These are phyloP conservation scores for Plecotus auritus DNA, from an alignment of 2,113 vertebrate species.

Conservation along the genomic window DNA sequence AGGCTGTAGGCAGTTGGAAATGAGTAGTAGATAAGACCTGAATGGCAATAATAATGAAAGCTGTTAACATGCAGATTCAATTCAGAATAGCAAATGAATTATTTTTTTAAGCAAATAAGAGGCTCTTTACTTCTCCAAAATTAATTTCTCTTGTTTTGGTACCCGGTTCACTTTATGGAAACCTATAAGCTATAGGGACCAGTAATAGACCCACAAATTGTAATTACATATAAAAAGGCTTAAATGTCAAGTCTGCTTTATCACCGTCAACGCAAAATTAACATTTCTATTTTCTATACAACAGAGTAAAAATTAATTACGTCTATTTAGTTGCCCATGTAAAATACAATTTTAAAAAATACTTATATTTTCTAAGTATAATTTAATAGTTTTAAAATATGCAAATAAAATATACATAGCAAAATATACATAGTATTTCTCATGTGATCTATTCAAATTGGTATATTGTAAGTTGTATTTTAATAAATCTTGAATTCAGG, in stretches of 20 bases:
- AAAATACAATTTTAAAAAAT: background rate
- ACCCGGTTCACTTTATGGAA: background rate
- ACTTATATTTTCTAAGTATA: background rate
- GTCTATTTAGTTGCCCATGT: background rate
- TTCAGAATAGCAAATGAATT: conserved; percentile 52
- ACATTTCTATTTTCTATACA: background rate
- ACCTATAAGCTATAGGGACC: background rate
- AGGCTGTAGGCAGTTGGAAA: conserved; percentile 59
- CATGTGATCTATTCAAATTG: background rate
- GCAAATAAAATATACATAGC: background rate
- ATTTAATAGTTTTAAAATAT: background rate
- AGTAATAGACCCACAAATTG: background rate
- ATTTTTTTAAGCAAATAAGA: conserved; percentile 53
- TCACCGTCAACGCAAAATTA: background rate
- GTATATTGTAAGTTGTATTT: background rate
- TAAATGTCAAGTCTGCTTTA: background rate
- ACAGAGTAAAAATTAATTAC: background rate
- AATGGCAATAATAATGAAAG: conserved; percentile 58
- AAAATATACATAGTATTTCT: background rate
- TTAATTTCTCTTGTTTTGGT: conserved; percentile 43
- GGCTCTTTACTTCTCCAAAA: conserved; percentile 2
- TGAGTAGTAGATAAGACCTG: conserved; percentile 54
- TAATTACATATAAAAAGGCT: background rate
- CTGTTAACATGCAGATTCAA: conserved; percentile 56
- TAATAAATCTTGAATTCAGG: background rate